phyloP scores from a whole-genome alignment of 2,888 invertebrate species.

The Troides oblongomaculatus region DNA sequence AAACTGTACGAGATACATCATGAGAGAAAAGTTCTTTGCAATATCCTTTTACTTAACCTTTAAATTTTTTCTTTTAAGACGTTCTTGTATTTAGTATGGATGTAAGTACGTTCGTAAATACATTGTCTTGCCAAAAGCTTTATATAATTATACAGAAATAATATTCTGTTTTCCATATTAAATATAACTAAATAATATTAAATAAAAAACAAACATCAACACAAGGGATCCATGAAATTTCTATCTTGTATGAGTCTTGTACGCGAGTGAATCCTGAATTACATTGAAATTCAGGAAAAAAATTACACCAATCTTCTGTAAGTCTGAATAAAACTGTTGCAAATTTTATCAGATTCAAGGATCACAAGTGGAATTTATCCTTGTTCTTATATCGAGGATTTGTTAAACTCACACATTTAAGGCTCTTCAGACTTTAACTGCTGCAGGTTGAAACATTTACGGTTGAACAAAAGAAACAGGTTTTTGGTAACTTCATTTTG shows the following conservation, averaged over 20 bases:
- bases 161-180: no score
- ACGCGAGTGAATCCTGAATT: background rate
- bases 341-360: conserved; percentile 35
- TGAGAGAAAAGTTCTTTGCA: background rate
- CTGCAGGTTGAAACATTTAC: background rate
- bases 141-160: no score
- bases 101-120: no score
- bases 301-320: conserved; percentile 30
- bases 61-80: no score
- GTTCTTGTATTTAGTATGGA: no score
- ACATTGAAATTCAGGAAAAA: conserved; percentile 7
- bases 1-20: background rate
- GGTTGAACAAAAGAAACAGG: background rate
- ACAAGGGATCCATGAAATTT: no score
- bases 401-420: background rate
- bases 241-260: background rate
- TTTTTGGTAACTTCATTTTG: background rate
- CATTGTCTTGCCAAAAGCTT: no score
- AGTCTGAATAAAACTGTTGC: conserved; percentile 33
- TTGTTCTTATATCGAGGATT: background rate
- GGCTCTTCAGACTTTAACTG: background rate
- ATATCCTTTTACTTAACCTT: no score
- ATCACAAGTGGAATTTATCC: conserved; percentile 25
- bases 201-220: no score
- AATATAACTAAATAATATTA: no score